Evolutionary conservation across 2,888 invertebrate species (phyloP), one percentile per base, ranked within the genome.

Genomic region (Lissonota sp.): DNA sequence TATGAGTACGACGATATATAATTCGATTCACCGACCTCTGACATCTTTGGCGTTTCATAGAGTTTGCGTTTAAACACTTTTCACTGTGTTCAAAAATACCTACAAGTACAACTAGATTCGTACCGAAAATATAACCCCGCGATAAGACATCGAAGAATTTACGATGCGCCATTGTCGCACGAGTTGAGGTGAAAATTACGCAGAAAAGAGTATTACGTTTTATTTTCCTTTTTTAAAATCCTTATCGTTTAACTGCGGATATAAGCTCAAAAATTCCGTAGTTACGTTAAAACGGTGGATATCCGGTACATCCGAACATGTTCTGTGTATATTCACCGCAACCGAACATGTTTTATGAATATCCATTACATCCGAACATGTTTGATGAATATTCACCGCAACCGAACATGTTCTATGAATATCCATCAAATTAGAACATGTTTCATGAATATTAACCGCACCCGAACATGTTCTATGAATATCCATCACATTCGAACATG

Each of bases 11-110:
- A 49, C 40, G n/a, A 63, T 26, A 79, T 79, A 73, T 79, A 79
- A 79, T 79, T 79, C 73, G 79, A 79, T 79, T 79, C 79, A 74
- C 49, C 69, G 79, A 74, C 62, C 79, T 64, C 55, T 70, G 74
- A 79, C 79, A 69, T 26, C 51, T 67, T 16, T 39, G 10, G 40
- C 60, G 26, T 67, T 42, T 44, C n/a, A n/a, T n/a, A 39, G 42
- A 44, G 49, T 46, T 1, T 26, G 26, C 26, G 26, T 26, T 26
- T 26, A 26, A 26, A 1, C 3, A 26, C 3, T 26, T 26, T 26
- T 26, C 26, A 26, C 26, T 26, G 46, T 74, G 46, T 74, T 37
- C 51, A 57, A 74, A 58, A 79, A 74, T 74, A 70, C 57, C 58
- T 49, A 51, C 55, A 26, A 26, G 26, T 26, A 26, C 42, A 12